These are phyloP conservation scores for Amazona ochrocephala DNA, from an alignment of 2,797 vertebrate species.

Conservation along the genomic window DNA sequence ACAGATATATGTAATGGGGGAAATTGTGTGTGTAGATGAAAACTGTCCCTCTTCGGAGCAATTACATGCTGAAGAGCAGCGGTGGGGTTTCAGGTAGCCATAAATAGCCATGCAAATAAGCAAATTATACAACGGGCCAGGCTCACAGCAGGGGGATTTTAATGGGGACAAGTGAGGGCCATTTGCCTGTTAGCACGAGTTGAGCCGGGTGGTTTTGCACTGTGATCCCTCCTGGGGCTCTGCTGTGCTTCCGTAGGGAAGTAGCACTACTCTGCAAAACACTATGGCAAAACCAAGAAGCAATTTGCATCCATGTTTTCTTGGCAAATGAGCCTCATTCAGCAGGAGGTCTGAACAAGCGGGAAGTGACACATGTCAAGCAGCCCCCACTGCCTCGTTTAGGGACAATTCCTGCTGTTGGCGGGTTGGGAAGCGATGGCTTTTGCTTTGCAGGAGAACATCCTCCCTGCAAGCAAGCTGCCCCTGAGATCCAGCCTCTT, in stretches of 20 bases:
- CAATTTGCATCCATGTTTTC: background rate
- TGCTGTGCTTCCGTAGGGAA: background rate
- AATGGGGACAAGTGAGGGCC: background rate
- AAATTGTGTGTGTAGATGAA: background rate
- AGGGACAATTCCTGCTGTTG: background rate
- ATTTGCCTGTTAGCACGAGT: background rate
- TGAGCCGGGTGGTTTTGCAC: background rate
- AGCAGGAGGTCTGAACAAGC: background rate
- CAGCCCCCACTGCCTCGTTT: background rate
- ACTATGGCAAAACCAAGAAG: background rate
- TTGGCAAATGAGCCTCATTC: background rate
- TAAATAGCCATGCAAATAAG: background rate
- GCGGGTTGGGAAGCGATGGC: background rate
- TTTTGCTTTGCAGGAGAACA: background rate
- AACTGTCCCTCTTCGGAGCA: background rate
- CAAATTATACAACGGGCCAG: background rate
- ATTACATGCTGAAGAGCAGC: background rate
- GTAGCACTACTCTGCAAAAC: background rate
- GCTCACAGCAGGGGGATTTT: background rate
- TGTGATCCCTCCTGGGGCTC: slow-evolving; percentile 4
- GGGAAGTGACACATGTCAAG: background rate
- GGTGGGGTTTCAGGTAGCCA: background rate
- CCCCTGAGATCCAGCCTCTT: background rate
- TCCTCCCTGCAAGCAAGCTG: background rate
- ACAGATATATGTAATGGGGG: background rate